Percentiles rank a stretch among this genome's conserved stretches.
Evolutionary conservation across 2,888 invertebrate genomes (phyloP).

Genomic region (Hydroisotoma schaefferi): DNA sequence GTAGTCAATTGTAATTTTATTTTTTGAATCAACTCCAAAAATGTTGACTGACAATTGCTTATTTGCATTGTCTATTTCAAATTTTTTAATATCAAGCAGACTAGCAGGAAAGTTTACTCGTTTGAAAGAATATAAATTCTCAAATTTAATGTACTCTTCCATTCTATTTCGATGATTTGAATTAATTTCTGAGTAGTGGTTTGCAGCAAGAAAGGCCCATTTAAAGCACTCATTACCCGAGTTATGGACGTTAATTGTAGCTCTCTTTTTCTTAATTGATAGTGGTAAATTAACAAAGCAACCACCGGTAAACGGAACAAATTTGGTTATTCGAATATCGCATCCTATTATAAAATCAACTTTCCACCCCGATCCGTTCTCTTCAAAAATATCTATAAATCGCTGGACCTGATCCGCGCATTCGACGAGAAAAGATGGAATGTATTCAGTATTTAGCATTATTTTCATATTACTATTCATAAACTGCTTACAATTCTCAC

Average conservation of each 20-base stretch:
- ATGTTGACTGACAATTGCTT: not conserved
- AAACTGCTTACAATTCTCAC: not conserved
- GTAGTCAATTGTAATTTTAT: not conserved
- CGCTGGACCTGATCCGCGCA: not conserved
- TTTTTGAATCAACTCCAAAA: not conserved
- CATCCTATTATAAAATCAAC: not conserved
- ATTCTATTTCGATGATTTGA: not conserved
- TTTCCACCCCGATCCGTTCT: not conserved
- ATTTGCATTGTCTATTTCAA: not conserved
- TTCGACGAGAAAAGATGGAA: not conserved
- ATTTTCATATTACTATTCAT: not conserved
- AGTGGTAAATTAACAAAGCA: not conserved
- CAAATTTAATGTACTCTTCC: not conserved
- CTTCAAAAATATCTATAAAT: not conserved
- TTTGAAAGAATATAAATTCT: not conserved
- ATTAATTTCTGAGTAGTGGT: not conserved
- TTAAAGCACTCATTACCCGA: not conserved
- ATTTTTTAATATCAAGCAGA: not conserved
- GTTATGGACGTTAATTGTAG: not conserved
- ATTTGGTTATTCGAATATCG: not conserved
- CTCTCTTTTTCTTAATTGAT: not conserved
- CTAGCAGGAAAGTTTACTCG: not conserved
- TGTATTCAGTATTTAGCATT: not conserved
- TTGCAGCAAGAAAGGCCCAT: not conserved
- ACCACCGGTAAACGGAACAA: not conserved